These are phyloP conservation scores for Nixonia krombeini DNA, from an alignment of 1,140 invertebrate genomes.

Conservation along the genomic window DNA sequence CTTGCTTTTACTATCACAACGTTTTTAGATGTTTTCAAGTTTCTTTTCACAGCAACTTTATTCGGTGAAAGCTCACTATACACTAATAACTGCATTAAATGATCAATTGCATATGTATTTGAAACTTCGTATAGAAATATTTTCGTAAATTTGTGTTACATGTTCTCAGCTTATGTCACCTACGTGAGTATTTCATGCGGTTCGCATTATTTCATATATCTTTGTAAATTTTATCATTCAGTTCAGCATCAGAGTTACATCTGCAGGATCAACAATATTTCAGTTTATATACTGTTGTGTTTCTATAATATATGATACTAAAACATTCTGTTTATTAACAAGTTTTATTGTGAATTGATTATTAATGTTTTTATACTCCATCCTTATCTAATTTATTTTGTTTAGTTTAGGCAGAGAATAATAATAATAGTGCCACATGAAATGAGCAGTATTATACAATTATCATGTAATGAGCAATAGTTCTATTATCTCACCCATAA, in stretches of 20 bases:
- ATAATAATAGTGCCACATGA: no score
- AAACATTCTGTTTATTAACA: no score
- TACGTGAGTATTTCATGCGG: conserved; percentile 28
- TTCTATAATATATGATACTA: no score
- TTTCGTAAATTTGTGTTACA: conserved; percentile 14
- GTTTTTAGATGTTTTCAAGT: conserved; percentile 19
- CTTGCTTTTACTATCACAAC: conserved; percentile 10
- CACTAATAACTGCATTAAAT: not conserved
- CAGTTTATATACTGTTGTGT: no score
- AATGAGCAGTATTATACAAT: no score
- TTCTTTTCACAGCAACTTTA: conserved; percentile 3
- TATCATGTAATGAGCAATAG: no score
- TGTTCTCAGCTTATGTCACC: conserved; percentile 42
- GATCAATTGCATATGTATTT: conserved; percentile 13
- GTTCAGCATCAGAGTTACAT: not conserved
- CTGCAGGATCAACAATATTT: no score
- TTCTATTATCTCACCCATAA: no score
- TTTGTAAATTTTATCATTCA: not conserved
- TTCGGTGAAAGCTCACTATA: conserved; percentile 8
- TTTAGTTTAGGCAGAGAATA: no score
- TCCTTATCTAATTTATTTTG: no score
- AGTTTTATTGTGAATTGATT: no score
- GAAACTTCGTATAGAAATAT: not conserved
- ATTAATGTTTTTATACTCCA: no score
- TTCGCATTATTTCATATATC: conserved; percentile 11